Evolutionary conservation across 2,888 invertebrate genomes (phyloP).

Genomic region (Drosophila siamana): DNA sequence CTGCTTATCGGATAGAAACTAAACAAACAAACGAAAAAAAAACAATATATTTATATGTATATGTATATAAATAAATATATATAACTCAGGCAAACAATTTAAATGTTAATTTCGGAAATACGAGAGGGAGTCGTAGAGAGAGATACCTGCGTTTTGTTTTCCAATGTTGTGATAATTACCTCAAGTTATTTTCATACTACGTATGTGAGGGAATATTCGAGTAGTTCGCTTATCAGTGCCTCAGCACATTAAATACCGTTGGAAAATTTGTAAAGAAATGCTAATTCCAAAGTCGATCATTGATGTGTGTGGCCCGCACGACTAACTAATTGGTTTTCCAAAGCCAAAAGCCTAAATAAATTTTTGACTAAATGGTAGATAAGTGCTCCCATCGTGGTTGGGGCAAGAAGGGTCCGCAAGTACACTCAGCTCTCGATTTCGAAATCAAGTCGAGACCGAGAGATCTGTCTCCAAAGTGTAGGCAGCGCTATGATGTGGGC

Average conservation of each 20-base stretch:
- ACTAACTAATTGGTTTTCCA: conserved; percentile 72
- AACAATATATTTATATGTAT: conserved; percentile 38
- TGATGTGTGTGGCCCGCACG: conserved; percentile 67
- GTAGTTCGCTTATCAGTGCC: conserved; percentile 62
- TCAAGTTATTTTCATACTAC: conserved; percentile 47
- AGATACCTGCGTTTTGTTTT: conserved; percentile 66
- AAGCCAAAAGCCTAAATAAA: conserved; percentile 61
- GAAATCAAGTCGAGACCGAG: neutral
- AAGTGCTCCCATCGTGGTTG: conserved; percentile 30
- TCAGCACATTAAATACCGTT: conserved; percentile 74
- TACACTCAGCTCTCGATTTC: neutral
- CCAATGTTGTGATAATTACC: conserved; percentile 76
- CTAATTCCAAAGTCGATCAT: conserved; percentile 47
- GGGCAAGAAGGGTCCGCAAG: conserved; percentile 6
- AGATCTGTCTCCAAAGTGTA: neutral
- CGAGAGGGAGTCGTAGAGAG: neutral
- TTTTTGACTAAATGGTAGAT: conserved; percentile 70
- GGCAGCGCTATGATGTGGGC: neutral
- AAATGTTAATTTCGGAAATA: conserved; percentile 69
- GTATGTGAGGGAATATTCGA: conserved; percentile 18
- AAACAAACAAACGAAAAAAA: conserved; percentile 24
- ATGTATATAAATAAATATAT: conserved; percentile 36
- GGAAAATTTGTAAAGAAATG: conserved; percentile 75
- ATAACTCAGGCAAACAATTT: conserved; percentile 61
- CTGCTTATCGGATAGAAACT: conserved; percentile 60